phyloP scores from a whole-genome alignment of 2,113 vertebrate species.

The Ovis canadensis region DNA sequence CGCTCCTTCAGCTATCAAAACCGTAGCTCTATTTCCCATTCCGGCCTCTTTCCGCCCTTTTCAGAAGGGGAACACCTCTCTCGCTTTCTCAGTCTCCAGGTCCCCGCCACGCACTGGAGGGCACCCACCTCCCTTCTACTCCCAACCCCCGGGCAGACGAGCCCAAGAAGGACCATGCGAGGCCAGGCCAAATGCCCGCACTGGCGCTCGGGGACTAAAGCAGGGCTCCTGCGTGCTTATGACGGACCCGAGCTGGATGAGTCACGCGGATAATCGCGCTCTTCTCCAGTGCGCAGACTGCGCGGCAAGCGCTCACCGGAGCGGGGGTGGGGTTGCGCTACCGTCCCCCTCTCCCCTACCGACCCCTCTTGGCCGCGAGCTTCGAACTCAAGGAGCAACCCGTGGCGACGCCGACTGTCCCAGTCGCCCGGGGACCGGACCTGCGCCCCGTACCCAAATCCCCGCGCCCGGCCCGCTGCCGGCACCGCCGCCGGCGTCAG shows the following conservation, averaged over 20 bases:
- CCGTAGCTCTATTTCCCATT: not conserved
- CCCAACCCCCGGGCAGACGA: not conserved
- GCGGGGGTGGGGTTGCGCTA: not conserved
- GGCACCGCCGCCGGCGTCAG: slow-evolving; percentile 70
- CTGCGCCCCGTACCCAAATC: not conserved
- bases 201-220: slow-evolving; percentile 18
- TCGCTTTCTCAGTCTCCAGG: not conserved
- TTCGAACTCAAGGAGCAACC: not conserved
- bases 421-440: not conserved
- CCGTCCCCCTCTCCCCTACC: not conserved
- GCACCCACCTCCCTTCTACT: not conserved
- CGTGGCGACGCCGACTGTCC: not conserved
- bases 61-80: not conserved
- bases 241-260: slow-evolving; percentile 9
- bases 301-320: not conserved
- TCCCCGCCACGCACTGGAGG: not conserved
- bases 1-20: not conserved
- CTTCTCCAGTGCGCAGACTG: not conserved
- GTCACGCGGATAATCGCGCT: slow-evolving; percentile 62
- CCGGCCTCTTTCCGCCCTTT: not conserved
- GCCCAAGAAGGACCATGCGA: not conserved
- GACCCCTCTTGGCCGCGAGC: not conserved
- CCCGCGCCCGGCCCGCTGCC: not conserved
- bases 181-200: not conserved
- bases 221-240: not conserved